A percentile compares a stretch with the other conserved stretches of the same genome.
These are phyloP conservation scores for Zoanthus solanderi DNA, from an alignment of 92 coral and sea anemone species.

Conservation along the genomic window DNA sequence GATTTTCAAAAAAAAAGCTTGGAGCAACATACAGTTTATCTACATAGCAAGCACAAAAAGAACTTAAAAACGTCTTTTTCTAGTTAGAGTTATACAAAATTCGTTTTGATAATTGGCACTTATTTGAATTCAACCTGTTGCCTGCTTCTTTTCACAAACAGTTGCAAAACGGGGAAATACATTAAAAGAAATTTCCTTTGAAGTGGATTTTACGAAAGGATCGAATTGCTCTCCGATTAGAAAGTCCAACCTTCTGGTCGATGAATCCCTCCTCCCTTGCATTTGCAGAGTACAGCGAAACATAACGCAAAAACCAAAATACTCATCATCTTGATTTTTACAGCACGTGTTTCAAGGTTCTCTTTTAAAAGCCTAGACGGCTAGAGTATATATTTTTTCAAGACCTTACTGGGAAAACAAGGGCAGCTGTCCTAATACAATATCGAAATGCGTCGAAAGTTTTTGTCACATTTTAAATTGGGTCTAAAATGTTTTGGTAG, in stretches of 20 bases:
- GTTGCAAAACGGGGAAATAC: not conserved
- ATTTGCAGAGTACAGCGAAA: not conserved
- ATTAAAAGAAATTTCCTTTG: not conserved
- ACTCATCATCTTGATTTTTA: not conserved
- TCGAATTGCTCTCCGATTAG: too few relatives aligned
- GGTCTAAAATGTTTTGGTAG: too few relatives aligned
- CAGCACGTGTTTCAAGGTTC: not conserved
- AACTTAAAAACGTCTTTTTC: too few relatives aligned
- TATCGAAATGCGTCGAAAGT: not conserved
- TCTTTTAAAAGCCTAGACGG: not conserved
- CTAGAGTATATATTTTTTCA: too few relatives aligned
- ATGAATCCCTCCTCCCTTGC: not conserved
- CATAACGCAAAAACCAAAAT: not conserved
- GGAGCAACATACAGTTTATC: too few relatives aligned
- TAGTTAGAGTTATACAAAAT: too few relatives aligned
- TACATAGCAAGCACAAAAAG: too few relatives aligned
- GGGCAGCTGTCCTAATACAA: not conserved
- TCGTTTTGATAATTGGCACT: too few relatives aligned
- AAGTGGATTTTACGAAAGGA: not conserved
- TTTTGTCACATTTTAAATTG: not conserved
- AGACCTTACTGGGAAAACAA: not conserved
- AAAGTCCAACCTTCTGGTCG: conserved; percentile 23
- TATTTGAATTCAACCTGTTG: too few relatives aligned
- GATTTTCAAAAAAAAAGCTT: too few relatives aligned
- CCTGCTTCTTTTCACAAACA: not conserved